Conservation (phyloP, 2,888 invertebrate genomes). For the Nomada ruficornis region DNA sequence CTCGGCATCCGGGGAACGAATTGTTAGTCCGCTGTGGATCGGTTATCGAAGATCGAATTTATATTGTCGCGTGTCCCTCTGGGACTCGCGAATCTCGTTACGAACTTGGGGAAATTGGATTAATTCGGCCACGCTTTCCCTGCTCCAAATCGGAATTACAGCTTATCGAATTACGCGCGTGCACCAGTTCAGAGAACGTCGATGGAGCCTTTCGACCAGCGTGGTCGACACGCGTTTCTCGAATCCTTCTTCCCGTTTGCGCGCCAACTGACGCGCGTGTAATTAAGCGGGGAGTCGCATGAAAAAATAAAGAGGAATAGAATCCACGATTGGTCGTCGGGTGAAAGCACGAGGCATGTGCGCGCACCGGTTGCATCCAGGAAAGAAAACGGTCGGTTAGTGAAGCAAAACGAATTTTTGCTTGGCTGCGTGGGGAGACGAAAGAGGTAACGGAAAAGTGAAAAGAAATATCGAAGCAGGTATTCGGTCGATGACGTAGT, state of each 20-base stretch:
- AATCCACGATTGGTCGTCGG: conserved; percentile 13
- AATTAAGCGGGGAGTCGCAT: no score
- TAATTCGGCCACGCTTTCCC: conserved; percentile 34
- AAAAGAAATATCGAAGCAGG: conserved; percentile 7
- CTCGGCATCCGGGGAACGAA: background rate
- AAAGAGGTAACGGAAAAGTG: conserved; percentile 37
- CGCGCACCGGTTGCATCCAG: background rate
- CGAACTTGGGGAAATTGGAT: conserved; percentile 39
- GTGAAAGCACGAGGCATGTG: conserved; percentile 46
- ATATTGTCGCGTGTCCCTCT: conserved; percentile 3
- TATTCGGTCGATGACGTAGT: background rate
- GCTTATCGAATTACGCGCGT: conserved; percentile 28
- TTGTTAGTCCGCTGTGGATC: background rate
- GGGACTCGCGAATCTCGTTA: conserved; percentile 44
- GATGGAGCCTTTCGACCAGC: conserved; percentile 12
- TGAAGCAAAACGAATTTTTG: conserved; percentile 49
- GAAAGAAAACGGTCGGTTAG: conserved; percentile 34
- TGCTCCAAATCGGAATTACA: conserved; percentile 39
- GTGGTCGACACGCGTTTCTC: conserved; percentile 16
- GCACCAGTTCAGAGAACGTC: conserved; percentile 1
- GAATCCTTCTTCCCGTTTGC: background rate
- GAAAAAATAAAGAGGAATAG: background rate
- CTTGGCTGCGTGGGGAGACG: background rate
- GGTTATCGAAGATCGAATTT: conserved; percentile 10
- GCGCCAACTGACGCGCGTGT: no score